Percentiles rank a stretch among this genome's conserved stretches.
Conservation (phyloP, 2,113 vertebrate species). For the Guaruba guarouba region DNA sequence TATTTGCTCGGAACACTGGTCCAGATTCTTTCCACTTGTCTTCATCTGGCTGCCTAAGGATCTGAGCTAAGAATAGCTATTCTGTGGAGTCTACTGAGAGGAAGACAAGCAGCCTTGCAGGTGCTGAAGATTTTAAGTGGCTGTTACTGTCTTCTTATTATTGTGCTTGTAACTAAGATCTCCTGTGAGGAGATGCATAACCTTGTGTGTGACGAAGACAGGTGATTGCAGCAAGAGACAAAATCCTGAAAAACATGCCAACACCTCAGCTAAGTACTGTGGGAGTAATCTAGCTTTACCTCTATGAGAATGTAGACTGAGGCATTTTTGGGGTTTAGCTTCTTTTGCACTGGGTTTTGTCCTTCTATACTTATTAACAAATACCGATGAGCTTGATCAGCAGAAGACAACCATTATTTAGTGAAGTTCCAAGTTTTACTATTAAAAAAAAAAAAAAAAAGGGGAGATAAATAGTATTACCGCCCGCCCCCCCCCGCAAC, state of each 20-base stretch:
- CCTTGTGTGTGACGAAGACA: not conserved
- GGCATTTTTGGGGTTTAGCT: not conserved
- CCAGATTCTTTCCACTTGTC: not conserved
- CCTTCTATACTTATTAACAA: not conserved
- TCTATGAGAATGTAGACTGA: not conserved
- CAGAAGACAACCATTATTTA: not conserved
- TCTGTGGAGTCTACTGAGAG: not conserved
- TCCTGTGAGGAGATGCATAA: not conserved
- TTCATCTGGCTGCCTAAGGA: not conserved
- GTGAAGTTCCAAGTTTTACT: not conserved
- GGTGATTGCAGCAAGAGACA: not conserved
- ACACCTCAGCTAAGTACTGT: not conserved
- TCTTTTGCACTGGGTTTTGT: not conserved
- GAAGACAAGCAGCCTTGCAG: not conserved
- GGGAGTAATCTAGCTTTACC: not conserved
- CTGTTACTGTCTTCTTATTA: not conserved
- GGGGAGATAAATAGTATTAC: not conserved
- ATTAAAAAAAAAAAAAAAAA: too few species aligned
- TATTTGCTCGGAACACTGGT: not conserved
- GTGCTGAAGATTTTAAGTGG: not conserved
- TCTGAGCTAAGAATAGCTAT: not conserved
- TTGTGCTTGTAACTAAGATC: not conserved
- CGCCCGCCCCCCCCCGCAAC: too few species aligned
- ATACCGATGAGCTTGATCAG: not conserved
- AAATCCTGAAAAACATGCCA: not conserved